Base-by-base conservation (phyloP, 2,113 vertebrate genomes). In the Solea solea region DNA sequence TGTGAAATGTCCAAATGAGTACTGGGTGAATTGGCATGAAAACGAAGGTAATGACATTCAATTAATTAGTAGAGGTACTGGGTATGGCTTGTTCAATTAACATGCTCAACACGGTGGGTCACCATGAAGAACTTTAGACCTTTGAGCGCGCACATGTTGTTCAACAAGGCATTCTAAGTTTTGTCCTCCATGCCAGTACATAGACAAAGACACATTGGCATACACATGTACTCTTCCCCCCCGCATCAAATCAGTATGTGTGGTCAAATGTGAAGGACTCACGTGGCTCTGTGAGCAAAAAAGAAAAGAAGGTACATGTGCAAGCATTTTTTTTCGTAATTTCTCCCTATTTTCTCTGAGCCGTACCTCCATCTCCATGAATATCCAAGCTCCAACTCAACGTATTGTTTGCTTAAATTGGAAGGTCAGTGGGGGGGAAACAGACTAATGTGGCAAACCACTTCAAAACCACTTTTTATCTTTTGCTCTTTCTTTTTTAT, bases 401-500 rank as follows among this genome's bases (percentile, higher is more conserved):
- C 21, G 72, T 73, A 88, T 86, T 88, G 79, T 89, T 90, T 90
- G 84, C 80, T 74, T 82, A 90, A 90, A 89, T 81, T 78, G 72
- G 74, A 86, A 82, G 85, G 86, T 92, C 86, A 81, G 82, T 16
- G 42, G 61, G 69, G 76, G 69, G 78, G 69, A 72, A 70, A 55
- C 34, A 34, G 16, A 74, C 82, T 90, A 89, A 91, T 88, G 79
- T 83, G 72, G 80, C 86, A 41, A 89, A 88, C 82, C 88, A 91
- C 91, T 91, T 91, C 89, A 90, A 87, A 89, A 88, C 61, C 86
- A 90, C 83, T 90, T 90, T 90, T 90, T 88, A 91, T 92, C 77
- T 86, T 81, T 89, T 72, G 65, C 81, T 73, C 78, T 76, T 85
- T 81, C 74, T 80, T 74, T 83, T 84, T 80, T 85, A 88, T 86